Base-by-base conservation (phyloP, 2,797 vertebrate species). In the Rhadinocentrus ornatus region DNA sequence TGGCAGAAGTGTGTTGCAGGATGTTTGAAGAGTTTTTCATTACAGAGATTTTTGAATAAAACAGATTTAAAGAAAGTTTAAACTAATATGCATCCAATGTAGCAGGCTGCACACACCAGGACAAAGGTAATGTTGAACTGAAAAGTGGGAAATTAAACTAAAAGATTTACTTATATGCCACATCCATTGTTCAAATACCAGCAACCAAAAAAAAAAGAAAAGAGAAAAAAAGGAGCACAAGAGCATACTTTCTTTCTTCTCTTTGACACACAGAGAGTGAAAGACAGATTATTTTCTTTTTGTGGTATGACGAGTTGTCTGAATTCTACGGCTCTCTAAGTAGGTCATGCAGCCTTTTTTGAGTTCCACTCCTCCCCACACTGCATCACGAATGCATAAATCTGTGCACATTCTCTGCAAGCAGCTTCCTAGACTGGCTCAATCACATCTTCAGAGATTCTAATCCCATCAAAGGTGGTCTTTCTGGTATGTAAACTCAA, bases 371-470 rank as follows among this genome's bases (percentile, higher is more conserved):
- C 90, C 92, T 91, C 92, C 89, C 86, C 80, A 82, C 39, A 84
- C 89, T 80, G 90, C 90, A 94, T 95, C 90, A 94, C 94, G 93
- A 91, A 92, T 93, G 92, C 90, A 94, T 91, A 92, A 94, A 91
- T 92, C 88, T 90, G 86, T 78, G 89, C 90, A 91, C 86, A 89
- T 85, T 91, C 87, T 77, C 74, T 83, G 88, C 88, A 81, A 82
- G 83, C 85, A 79, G 90, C 86, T 86, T 91, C 89, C 79, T 83
- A 27, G 85, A 83, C 81, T 64, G 67, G 81, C 88, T 84, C 78
- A 89, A 87, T 85, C 83, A 77, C 84, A 86, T 85, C 86, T 89
- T 91, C 88, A 86, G 81, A 81, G 88, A 86, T 89, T 88, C 85
- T 91, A 91, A 90, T 89, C 86, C 91, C 86, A 86, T 92, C 88